These are phyloP conservation scores for Pardalotus punctatus DNA, from an alignment of 2,113 vertebrate genomes.

Conservation along the genomic window DNA sequence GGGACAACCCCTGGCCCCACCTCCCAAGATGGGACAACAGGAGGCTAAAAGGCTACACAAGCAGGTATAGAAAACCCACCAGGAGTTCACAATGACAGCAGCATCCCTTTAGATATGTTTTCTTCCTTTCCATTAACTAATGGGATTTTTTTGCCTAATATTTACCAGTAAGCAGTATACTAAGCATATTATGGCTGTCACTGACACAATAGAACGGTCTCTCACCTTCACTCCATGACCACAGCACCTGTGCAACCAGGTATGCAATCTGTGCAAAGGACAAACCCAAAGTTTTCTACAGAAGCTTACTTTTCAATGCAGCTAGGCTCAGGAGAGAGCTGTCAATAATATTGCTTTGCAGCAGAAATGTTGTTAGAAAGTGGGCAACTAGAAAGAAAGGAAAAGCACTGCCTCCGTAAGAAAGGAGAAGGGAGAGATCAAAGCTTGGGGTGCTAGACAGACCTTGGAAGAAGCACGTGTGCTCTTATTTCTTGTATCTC, in stretches of 20 bases:
- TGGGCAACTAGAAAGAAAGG: not conserved
- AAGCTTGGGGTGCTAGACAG: not conserved
- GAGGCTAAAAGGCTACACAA: not conserved
- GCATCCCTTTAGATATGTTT: not conserved
- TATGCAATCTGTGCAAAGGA: not conserved
- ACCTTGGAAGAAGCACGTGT: not conserved
- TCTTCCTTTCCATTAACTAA: not conserved
- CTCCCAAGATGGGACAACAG: not conserved
- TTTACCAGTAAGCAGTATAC: not conserved
- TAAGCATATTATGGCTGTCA: not conserved
- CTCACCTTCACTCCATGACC: rapidly evolving
- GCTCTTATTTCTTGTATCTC: not conserved
- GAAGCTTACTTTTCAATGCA: not conserved
- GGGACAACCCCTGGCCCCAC: not conserved
- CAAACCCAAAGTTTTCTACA: not conserved
- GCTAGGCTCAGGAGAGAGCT: not conserved
- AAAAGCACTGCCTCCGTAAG: not conserved
- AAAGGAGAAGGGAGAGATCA: not conserved
- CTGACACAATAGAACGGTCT: not conserved
- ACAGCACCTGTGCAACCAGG: not conserved
- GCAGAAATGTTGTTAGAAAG: not conserved
- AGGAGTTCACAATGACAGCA: not conserved
- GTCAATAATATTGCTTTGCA: not conserved
- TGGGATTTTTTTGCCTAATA: not conserved
- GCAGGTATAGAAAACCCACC: not conserved